Evolutionary conservation across 2,797 vertebrate species (phyloP), one percentile per base, ranked within the genome.

Genomic region (Sebastes iracundus): DNA sequence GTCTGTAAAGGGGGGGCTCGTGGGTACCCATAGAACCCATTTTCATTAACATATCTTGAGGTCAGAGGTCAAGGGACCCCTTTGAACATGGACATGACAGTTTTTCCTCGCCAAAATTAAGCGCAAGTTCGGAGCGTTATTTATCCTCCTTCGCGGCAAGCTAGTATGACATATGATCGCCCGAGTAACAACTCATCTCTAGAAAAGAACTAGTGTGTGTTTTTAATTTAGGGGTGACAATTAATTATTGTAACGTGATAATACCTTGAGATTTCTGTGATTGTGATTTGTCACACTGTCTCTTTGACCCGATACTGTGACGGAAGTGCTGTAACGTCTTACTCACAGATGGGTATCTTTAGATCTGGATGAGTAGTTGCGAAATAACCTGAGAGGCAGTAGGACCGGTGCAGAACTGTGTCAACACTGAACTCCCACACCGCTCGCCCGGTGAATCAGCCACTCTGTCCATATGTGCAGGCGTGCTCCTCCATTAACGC

Each of bases 391-490:
- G 61, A 61, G 69, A 72, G 82, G 77, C 38, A 16, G 78, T 22
- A 13, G 46, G 35, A 63, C 74, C 5, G 33, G 63, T 28, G 32
- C 30, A 56, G 63, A 76, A 79, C 22, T 35, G 69, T 88, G 84
- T 92, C 80, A 88, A 80, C 70, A 58, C 42, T 30, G 38, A 6
- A 33, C 75, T 38, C 89, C 85, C 60, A 80, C 76, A 60, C 71
- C 7, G 16, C 71, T 46, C 42, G 11, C 77, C 59, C 20, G 20
- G 56, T 90, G 84, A 91, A 70, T 93, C 85, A 85, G 81, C 83
- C 70, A 30, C 68, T 74, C 62, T 55, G 81, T 76, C 81, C 87
- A 85, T 81, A 89, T 88, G 74, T 81, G 80, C 77, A 62, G 75
- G 56, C 42, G 32, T 69, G 60, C 76, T 86, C 72, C 82, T 77